A percentile compares a stretch with the other conserved stretches of the same genome.
Conservation (phyloP, 2,888 invertebrate genomes). For the Tetramorium bicarinatum region DNA sequence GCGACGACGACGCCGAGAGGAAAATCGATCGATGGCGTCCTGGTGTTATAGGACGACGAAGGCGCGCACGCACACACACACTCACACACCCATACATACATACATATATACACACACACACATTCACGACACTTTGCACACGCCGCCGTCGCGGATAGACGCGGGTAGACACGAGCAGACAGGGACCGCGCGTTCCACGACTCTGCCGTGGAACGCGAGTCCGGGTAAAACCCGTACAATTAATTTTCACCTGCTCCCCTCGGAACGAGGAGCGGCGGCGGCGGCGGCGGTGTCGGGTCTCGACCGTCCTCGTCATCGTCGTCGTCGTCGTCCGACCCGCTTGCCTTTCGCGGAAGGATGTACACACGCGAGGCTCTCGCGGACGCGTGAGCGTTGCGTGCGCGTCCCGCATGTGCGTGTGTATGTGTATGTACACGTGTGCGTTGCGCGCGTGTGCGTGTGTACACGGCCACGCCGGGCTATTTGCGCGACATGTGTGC, state of each 20-base stretch:
- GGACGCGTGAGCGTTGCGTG: neutral
- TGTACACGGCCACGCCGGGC: constrained; percentile 10
- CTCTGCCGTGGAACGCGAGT: constrained; percentile 53
- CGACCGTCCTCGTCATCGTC: constrained; percentile 10
- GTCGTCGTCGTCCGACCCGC: constrained; percentile 3
- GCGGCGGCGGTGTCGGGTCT: neutral
- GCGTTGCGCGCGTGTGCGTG: neutral
- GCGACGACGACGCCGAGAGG: constrained; percentile 50
- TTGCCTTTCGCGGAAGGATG: constrained; percentile 72
- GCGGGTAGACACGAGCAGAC: constrained; percentile 56
- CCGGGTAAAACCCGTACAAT: constrained; percentile 80
- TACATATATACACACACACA: no score
- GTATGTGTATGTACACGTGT: constrained; percentile 11
- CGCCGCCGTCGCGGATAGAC: constrained; percentile 61
- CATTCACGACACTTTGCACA: constrained; percentile 63
- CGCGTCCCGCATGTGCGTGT: neutral
- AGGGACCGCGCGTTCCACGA: constrained; percentile 62
- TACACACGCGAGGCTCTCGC: constrained; percentile 35
- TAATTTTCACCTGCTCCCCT: constrained; percentile 83
- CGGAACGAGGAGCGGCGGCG: constrained; percentile 22
- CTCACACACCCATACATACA: neutral
- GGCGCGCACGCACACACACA: constrained; percentile 66
- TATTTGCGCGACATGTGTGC: constrained; percentile 65
- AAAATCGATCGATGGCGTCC: constrained; percentile 82
- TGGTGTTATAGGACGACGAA: constrained; percentile 71